phyloP scores from a whole-genome alignment of 2,888 invertebrate species.

The Eupithecia exiguata region DNA sequence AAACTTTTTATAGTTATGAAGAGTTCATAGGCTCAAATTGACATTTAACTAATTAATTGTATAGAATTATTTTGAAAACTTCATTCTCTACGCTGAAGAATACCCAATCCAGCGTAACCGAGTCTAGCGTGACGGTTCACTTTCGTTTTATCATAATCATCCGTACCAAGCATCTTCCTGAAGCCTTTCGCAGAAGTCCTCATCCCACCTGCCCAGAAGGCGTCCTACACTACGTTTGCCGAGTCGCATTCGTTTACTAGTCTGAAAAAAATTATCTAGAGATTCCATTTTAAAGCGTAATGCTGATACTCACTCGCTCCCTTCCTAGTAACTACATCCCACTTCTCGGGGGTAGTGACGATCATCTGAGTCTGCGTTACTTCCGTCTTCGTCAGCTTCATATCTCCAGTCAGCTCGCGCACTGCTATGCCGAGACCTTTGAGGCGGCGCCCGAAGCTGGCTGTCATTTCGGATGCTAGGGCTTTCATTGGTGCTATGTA shows the following conservation, averaged over 20 bases:
- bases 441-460: conserved; percentile 94
- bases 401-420: conserved; percentile 98
- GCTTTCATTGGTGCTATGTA: conserved; percentile 99
- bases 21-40: too few species aligned
- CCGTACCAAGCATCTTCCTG: too few species aligned
- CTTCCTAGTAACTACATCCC: conserved; percentile 99
- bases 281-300: too few species aligned
- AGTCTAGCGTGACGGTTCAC: neutral
- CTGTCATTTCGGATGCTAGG: conserved; percentile 98
- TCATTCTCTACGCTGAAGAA: neutral
- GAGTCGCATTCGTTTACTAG: too few species aligned
- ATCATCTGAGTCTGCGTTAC: conserved; percentile 98
- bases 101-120: neutral
- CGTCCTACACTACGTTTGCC: too few species aligned
- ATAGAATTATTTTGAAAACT: too few species aligned
- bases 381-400: conserved; percentile 97
- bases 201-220: too few species aligned
- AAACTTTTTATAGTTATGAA: too few species aligned
- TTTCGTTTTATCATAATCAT: neutral
- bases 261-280: too few species aligned
- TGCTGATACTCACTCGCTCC: conserved; percentile 85
- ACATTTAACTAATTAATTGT: too few species aligned
- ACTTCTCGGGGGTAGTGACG: conserved; percentile 99
- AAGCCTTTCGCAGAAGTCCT: too few species aligned
- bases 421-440: conserved; percentile 90